Percentiles rank a stretch among this genome's conserved stretches.
These are phyloP conservation scores for Agrypnia vestita DNA, from an alignment of 1,140 invertebrate species.

Conservation along the genomic window DNA sequence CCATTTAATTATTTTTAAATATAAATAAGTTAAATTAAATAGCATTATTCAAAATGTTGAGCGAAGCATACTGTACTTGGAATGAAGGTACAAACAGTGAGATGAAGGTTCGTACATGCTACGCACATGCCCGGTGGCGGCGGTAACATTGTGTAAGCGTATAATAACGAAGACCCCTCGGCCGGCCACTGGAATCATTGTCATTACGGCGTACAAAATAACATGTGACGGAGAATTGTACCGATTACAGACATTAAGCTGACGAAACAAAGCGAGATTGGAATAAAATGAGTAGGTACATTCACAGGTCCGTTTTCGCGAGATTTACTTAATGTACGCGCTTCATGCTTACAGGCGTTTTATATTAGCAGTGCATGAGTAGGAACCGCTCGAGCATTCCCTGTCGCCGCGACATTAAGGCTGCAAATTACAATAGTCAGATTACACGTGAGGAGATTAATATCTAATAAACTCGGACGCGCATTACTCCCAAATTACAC, in stretches of 20 bases:
- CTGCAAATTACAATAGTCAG: background rate
- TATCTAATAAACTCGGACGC: background rate
- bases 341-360: background rate
- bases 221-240: background rate
- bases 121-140: too few relatives aligned
- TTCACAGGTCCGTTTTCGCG: background rate
- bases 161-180: too few relatives aligned
- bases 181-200: conserved; percentile 4
- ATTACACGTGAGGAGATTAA: background rate
- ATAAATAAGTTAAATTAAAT: too few relatives aligned
- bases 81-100: too few relatives aligned
- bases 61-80: too few relatives aligned
- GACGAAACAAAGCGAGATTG: background rate
- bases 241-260: background rate
- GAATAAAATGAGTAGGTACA: background rate
- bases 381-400: background rate
- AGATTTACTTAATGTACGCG: background rate
- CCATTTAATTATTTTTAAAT: too few relatives aligned
- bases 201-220: background rate
- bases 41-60: too few relatives aligned
- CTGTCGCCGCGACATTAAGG: background rate
- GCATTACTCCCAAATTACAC: too few relatives aligned
- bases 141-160: too few relatives aligned
- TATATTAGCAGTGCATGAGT: background rate
- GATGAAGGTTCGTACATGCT: too few relatives aligned